Percentiles rank a stretch among this genome's conserved stretches.
Evolutionary conservation across 1,140 invertebrate genomes (phyloP).

Genomic region (Diabrotica virgifera): DNA sequence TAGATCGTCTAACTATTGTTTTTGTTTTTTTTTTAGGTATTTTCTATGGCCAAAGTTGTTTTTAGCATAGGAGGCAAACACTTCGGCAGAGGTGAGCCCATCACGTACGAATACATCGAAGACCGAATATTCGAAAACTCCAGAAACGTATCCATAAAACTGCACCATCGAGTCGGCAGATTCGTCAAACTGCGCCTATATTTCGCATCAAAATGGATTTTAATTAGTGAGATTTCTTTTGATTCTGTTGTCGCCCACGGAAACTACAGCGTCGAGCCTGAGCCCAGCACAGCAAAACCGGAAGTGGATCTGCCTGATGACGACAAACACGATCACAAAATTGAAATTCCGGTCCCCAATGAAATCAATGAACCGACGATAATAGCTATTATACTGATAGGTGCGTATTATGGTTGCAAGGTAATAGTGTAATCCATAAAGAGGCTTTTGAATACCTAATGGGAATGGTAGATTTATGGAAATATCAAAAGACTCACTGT

Average conservation of each 20-base stretch:
- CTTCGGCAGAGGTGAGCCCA: constrained; percentile 62
- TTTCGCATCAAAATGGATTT: constrained; percentile 82
- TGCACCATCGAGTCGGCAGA: constrained; percentile 71
- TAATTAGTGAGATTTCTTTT: constrained; percentile 83
- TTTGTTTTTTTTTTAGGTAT: constrained; percentile 46
- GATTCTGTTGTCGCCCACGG: constrained; percentile 72
- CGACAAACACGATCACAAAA: constrained; percentile 45
- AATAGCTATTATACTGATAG: constrained; percentile 79
- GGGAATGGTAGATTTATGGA: too few species aligned
- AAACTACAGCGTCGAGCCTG: constrained; percentile 64
- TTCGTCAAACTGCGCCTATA: constrained; percentile 75
- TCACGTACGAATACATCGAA: constrained; percentile 53
- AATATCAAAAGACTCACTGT: too few species aligned
- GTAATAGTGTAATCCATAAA: too few species aligned
- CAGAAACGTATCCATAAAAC: constrained; percentile 66
- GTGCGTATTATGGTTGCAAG: constrained; percentile 36
- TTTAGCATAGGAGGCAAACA: constrained; percentile 70
- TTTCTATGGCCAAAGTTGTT: constrained; percentile 59
- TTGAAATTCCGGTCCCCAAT: constrained; percentile 61
- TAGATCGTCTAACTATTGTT: background rate
- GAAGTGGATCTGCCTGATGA: constrained; percentile 50
- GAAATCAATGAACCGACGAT: constrained; percentile 71
- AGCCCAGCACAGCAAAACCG: constrained; percentile 41
- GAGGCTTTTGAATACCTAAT: too few species aligned
- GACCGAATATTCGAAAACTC: constrained; percentile 66